phyloP scores from a whole-genome alignment of 53 echinoderm and acorn worm species.

The Astropecten irregularis region DNA sequence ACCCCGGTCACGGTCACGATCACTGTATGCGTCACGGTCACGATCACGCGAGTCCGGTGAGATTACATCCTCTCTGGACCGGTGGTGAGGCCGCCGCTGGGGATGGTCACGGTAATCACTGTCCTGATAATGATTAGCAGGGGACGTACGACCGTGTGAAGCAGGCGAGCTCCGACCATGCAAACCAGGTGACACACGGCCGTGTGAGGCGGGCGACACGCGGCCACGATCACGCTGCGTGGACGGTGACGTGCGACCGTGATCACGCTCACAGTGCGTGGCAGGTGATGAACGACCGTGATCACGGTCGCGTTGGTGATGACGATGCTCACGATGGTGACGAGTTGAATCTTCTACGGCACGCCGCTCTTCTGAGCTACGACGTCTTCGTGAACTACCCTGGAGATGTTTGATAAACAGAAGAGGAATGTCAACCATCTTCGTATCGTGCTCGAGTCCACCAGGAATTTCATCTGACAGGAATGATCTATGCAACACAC shows the following conservation, averaged over 20 bases:
- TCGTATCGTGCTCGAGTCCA: background rate
- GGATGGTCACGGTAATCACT: conserved; percentile 21
- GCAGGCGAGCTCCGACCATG: conserved; percentile 2
- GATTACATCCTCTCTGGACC: conserved; percentile 30
- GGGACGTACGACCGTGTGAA: background rate
- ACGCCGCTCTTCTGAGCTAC: conserved; percentile 26
- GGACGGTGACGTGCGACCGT: background rate
- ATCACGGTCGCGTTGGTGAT: conserved; percentile 22
- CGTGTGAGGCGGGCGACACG: background rate
- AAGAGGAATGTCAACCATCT: background rate
- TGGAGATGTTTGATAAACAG: background rate
- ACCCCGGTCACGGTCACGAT: background rate
- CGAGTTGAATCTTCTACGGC: conserved; percentile 22
- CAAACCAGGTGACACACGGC: conserved; percentile 2
- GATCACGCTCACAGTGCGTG: conserved; percentile 9
- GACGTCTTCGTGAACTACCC: conserved; percentile 23
- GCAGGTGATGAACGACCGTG: conserved; percentile 24
- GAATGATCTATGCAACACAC: conserved; percentile 11
- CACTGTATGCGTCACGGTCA: background rate
- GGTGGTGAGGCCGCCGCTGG: conserved; percentile 29
- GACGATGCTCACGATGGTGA: conserved; percentile 45
- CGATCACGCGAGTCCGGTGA: conserved; percentile 24
- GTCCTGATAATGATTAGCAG: conserved; percentile 7
- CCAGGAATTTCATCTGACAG: conserved; percentile 24
- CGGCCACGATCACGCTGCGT: conserved; percentile 2